Conservation (phyloP, 2,888 invertebrate genomes). For the Acleris cristana region DNA sequence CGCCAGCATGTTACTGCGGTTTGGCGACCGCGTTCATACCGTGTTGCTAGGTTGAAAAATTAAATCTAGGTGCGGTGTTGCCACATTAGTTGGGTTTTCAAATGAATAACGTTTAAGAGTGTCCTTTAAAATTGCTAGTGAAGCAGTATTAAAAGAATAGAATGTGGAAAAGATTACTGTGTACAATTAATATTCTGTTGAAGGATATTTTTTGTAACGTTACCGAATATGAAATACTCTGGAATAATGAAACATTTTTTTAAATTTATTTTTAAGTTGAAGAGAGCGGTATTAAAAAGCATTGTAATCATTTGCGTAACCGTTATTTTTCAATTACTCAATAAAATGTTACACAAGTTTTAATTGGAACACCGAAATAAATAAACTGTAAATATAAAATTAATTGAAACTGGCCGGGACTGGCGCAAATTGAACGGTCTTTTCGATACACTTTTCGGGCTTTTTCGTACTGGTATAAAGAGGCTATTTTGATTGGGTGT, state of each 20-base stretch:
- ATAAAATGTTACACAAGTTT: slow-evolving; percentile 25
- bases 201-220: too few relatives aligned
- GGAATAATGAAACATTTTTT: too few relatives aligned
- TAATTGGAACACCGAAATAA: slow-evolving; percentile 35
- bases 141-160: too few relatives aligned
- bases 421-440: slow-evolving; percentile 58
- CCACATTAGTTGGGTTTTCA: not conserved
- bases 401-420: slow-evolving; percentile 54
- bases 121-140: not conserved
- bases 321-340: not conserved
- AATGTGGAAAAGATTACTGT: too few relatives aligned
- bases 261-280: too few relatives aligned
- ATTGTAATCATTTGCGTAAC: too few relatives aligned
- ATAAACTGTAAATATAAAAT: slow-evolving; percentile 47
- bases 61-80: slow-evolving; percentile 8
- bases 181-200: too few relatives aligned
- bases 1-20: slow-evolving; percentile 78
- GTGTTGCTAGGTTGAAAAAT: slow-evolving; percentile 19
- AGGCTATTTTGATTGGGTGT: slow-evolving; percentile 2
- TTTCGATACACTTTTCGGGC: slow-evolving; percentile 56
- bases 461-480: slow-evolving; percentile 19
- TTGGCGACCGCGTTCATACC: slow-evolving; percentile 69
- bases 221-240: too few relatives aligned
- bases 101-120: not conserved
- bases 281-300: too few relatives aligned